Evolutionary conservation across 2,113 vertebrate genomes (phyloP).

Genomic region (Ondatra zibethicus): DNA sequence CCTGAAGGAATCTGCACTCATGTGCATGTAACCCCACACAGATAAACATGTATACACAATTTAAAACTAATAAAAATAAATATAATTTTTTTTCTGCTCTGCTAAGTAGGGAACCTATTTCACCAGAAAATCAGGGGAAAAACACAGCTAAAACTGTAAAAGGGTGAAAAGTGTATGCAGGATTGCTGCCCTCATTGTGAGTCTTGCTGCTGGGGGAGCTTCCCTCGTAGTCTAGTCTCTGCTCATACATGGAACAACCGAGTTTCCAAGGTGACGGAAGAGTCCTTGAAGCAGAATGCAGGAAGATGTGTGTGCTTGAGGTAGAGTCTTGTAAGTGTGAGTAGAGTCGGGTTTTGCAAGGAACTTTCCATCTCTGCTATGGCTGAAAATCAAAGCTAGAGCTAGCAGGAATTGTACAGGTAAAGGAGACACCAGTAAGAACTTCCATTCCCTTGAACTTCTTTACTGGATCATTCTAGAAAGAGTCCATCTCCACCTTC

Average conservation of each 20-base stretch:
- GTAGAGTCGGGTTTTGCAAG: not conserved
- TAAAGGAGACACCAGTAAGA: not conserved
- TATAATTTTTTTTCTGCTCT: not conserved
- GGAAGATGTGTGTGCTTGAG: not conserved
- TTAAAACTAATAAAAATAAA: not conserved
- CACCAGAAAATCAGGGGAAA: not conserved
- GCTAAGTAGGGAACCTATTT: not conserved
- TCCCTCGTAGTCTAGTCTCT: not conserved
- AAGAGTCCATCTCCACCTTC: not conserved
- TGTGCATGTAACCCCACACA: not conserved
- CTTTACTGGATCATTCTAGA: not conserved
- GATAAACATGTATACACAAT: not conserved
- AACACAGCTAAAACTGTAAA: not conserved
- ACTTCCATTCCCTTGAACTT: not conserved
- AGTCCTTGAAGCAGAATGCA: not conserved
- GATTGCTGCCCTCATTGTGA: not conserved
- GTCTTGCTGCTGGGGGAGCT: not conserved
- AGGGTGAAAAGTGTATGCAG: not conserved
- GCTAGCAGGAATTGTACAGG: not conserved
- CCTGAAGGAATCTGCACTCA: not conserved
- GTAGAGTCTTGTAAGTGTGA: not conserved
- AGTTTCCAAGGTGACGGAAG: not conserved
- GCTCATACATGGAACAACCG: not conserved
- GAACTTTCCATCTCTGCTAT: not conserved
- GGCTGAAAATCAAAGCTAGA: not conserved